A percentile compares a stretch with the other conserved stretches of the same genome.
These are phyloP conservation scores for Melipona beecheii DNA, from an alignment of 2,888 invertebrate species.

Conservation along the genomic window DNA sequence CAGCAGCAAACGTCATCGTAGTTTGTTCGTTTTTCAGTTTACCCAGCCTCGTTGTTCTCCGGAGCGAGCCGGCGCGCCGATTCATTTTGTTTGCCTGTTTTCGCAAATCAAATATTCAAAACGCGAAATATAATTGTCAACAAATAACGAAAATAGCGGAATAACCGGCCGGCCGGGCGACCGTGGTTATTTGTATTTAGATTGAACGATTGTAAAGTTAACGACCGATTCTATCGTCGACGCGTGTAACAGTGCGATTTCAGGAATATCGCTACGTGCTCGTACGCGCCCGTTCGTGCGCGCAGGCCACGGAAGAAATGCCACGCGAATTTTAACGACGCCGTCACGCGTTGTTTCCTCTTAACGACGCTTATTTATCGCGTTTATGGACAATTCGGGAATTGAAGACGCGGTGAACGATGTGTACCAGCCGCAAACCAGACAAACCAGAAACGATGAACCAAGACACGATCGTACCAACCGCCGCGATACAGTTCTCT, in stretches of 20 bases:
- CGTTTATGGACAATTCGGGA: conserved; percentile 46
- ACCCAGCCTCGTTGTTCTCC: neutral
- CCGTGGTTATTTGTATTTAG: conserved; percentile 9
- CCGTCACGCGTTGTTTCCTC: neutral
- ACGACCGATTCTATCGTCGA: neutral
- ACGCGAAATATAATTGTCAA: conserved; percentile 12
- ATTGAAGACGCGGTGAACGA: conserved; percentile 43
- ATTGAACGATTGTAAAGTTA: conserved; percentile 9
- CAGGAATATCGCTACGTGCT: neutral
- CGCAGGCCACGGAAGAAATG: neutral
- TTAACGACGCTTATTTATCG: conserved; percentile 21
- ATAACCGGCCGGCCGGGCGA: neutral
- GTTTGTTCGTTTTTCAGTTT: conserved; percentile 14
- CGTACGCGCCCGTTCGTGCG: neutral
- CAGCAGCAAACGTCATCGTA: neutral
- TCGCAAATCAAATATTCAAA: conserved; percentile 16
- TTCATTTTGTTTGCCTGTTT: conserved; percentile 7
- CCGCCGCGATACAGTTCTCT: conserved; percentile 21
- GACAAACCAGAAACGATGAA: conserved; percentile 63
- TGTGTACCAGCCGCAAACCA: conserved; percentile 8
- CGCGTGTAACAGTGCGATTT: neutral
- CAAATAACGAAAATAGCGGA: conserved; percentile 9
- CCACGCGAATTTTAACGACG: conserved; percentile 15
- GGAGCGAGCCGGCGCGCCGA: neutral
- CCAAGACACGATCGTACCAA: conserved; percentile 8